Evolutionary conservation across 2,797 vertebrate genomes (phyloP), one percentile per base, ranked within the genome.

Genomic region (Hippoglossus hippoglossus): DNA sequence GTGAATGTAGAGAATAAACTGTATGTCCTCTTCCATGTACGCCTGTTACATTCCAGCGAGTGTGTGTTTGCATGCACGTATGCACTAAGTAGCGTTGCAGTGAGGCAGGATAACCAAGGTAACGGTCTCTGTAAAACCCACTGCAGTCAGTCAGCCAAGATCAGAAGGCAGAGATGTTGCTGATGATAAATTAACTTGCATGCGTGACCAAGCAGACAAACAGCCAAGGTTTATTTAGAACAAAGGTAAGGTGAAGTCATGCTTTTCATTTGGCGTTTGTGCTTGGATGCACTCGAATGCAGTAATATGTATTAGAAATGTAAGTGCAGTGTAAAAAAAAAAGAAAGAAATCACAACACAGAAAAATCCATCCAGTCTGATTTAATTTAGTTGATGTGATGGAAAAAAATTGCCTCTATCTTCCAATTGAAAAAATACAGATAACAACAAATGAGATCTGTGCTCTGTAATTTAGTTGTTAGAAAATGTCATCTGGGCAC

Each of bases 111-210:
- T 82, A 80, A 78, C 70, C 71, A 71, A 63, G 67, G 79, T 78
- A 81, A 82, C 51, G 0, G 49, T 54, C 55, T 67, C 64, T 53
- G 65, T 81, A 54, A 72, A 41, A 16, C 62, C 52, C n/a, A 22
- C 53, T 75, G 79, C 70, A 85, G 80, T 80, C 81, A 77, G 67
- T 83, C 76, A 84, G 69, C 55, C 63, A 62, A 66, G 81, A 87
- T 90, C 84, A 84, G 79, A 87, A 81, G 82, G 75, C 84, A 71
- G 80, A 77, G 79, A 91, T 83, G 79, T 5, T 74, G 71, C 75
- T 63, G 72, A 73, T 61, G 81, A 84, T 84, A 87, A 87, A 90
- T 85, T 49, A 83, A 81, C 51, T 63, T 47, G 82, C 67, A 75
- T 65, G 71, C 46, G 10, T 82, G 85, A 77, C 82, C 77, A 47